These are phyloP conservation scores for Sphenopsis melanotis DNA, from an alignment of 2,797 vertebrate genomes.

Conservation along the genomic window DNA sequence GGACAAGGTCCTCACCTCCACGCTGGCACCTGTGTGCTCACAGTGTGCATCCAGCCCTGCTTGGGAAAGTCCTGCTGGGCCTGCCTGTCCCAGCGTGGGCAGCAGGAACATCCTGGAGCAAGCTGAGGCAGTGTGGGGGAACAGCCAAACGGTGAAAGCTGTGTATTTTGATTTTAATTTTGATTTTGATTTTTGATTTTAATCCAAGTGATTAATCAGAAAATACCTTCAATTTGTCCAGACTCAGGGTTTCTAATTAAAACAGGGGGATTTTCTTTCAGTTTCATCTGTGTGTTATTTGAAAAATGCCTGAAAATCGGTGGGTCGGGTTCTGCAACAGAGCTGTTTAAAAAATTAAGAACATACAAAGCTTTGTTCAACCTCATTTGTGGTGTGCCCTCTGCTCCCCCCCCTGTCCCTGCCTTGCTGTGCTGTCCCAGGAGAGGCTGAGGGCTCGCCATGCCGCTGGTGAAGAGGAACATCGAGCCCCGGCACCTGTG, in stretches of 20 bases:
- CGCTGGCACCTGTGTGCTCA: accelerated
- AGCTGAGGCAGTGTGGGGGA: neutral
- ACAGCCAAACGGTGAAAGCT: accelerated
- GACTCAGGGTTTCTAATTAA: neutral
- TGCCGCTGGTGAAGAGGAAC: slow-evolving; percentile 91
- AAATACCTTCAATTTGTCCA: neutral
- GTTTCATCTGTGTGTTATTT: neutral
- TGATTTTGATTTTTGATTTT: neutral
- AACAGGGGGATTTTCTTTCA: neutral
- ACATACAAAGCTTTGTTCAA: neutral
- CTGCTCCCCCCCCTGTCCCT: too few relatives aligned
- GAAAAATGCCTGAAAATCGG: neutral
- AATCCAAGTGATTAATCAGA: neutral
- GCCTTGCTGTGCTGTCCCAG: neutral
- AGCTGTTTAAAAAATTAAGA: neutral
- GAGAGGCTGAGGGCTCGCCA: slow-evolving; percentile 7
- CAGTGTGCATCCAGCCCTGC: neutral
- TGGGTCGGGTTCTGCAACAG: neutral
- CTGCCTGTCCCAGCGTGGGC: accelerated
- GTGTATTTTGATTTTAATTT: accelerated
- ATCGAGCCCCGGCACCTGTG: slow-evolving; percentile 91
- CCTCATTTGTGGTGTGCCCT: neutral
- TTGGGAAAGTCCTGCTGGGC: neutral
- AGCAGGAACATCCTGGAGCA: neutral
- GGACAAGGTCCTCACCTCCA: neutral